These are phyloP conservation scores for Craseonycteris thonglongyai DNA, from an alignment of 2,113 vertebrate genomes.

Conservation along the genomic window DNA sequence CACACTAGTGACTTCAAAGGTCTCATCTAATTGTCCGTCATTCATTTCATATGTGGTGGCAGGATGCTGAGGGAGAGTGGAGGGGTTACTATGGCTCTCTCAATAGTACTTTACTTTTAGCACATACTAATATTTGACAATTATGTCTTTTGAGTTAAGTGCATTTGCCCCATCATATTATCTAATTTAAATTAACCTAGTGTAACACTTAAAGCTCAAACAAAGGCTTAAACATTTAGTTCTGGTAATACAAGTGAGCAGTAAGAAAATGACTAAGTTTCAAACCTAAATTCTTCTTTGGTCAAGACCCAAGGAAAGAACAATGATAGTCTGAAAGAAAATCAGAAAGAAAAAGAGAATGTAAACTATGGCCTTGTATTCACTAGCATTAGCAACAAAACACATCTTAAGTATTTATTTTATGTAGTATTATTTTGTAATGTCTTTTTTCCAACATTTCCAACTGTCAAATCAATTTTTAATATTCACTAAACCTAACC, in stretches of 20 bases:
- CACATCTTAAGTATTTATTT: background rate
- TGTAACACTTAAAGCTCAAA: background rate
- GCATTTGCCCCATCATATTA: background rate
- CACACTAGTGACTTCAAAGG: background rate
- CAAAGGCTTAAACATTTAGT: background rate
- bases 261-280: background rate
- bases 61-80: fast-evolving
- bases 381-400: background rate
- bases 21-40: background rate
- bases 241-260: background rate
- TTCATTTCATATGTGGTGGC: background rate
- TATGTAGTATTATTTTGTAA: background rate
- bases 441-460: background rate
- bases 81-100: fast-evolving
- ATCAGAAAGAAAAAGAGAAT: background rate
- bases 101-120: background rate
- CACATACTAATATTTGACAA: background rate
- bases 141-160: background rate
- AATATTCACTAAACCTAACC: background rate
- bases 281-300: background rate
- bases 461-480: background rate
- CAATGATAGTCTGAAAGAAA: background rate
- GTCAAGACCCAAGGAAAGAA: background rate
- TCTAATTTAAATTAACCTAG: background rate
- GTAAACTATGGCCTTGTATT: background rate